phyloP scores from a whole-genome alignment of 2,888 invertebrate species.

The Pterostichus niger region DNA sequence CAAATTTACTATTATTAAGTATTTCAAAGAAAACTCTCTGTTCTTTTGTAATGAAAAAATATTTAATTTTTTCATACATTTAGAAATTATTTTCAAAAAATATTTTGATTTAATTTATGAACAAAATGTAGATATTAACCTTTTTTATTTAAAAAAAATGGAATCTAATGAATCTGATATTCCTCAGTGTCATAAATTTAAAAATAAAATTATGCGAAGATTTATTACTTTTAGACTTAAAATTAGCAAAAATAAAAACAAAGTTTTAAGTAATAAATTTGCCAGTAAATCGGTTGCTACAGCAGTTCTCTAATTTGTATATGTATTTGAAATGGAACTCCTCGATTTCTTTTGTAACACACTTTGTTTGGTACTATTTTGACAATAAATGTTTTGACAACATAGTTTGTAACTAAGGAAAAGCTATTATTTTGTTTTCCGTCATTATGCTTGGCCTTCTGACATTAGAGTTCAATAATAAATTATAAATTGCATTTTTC shows the following conservation, averaged over 20 bases:
- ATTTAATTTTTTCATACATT: constrained; percentile 55
- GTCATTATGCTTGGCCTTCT: too few relatives aligned
- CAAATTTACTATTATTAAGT: constrained; percentile 60
- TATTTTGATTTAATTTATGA: constrained; percentile 36
- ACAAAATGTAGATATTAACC: constrained; percentile 63
- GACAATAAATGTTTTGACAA: too few relatives aligned
- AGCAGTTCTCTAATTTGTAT: too few relatives aligned
- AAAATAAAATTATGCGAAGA: constrained; percentile 62
- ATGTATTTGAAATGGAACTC: too few relatives aligned
- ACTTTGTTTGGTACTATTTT: too few relatives aligned
- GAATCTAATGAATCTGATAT: not conserved
- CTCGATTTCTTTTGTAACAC: too few relatives aligned
- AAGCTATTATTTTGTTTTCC: too few relatives aligned
- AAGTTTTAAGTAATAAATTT: not conserved
- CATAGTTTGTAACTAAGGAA: too few relatives aligned
- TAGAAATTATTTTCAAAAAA: constrained; percentile 66
- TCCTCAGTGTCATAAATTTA: constrained; percentile 64
- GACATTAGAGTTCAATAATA: too few relatives aligned
- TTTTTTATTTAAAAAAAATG: constrained; percentile 61
- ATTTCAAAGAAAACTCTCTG: constrained; percentile 50
- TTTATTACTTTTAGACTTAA: constrained; percentile 62
- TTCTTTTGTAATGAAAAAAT: constrained; percentile 61
- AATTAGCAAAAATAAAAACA: constrained; percentile 61
- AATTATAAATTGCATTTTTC: too few relatives aligned
- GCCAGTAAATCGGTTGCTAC: not conserved